phyloP scores from a whole-genome alignment of 2,888 invertebrate species.

The Microctonus hyperodae region DNA sequence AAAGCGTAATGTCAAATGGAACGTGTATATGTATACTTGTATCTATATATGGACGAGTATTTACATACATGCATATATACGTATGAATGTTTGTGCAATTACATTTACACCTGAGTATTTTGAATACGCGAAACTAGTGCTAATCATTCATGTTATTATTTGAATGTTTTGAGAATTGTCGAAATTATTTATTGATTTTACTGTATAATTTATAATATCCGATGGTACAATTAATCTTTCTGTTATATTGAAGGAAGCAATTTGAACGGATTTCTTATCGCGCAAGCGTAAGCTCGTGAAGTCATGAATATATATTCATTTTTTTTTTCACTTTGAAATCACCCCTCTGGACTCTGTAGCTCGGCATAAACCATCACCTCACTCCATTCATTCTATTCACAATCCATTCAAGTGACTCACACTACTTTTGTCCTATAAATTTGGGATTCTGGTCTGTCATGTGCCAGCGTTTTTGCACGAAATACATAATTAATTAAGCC shows the following conservation, averaged over 20 bases:
- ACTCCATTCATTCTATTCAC: slow-evolving; percentile 11
- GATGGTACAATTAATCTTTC: not conserved
- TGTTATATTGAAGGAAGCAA: not conserved
- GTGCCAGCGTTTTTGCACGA: not conserved
- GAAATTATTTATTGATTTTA: slow-evolving; percentile 36
- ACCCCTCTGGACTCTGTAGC: slow-evolving; percentile 3
- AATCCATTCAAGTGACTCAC: slow-evolving; percentile 18
- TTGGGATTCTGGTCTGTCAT: slow-evolving; percentile 6
- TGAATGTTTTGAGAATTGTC: slow-evolving; percentile 39
- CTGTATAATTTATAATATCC: slow-evolving; percentile 20
- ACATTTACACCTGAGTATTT: slow-evolving; percentile 32
- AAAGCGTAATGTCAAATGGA: not conserved
- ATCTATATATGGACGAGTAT: not conserved
- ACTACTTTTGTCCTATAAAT: slow-evolving; percentile 18
- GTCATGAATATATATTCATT: slow-evolving; percentile 5
- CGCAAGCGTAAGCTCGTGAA: not conserved
- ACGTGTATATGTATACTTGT: not conserved
- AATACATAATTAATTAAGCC: slow-evolving; percentile 13
- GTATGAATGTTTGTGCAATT: slow-evolving; percentile 23
- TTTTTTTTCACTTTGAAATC: not conserved
- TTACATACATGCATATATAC: not conserved
- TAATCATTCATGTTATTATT: slow-evolving; percentile 43
- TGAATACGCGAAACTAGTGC: slow-evolving; percentile 25
- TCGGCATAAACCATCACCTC: slow-evolving; percentile 12
- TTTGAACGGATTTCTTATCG: not conserved